Conservation (phyloP, 2,888 invertebrate species). For the Nebria salina region DNA sequence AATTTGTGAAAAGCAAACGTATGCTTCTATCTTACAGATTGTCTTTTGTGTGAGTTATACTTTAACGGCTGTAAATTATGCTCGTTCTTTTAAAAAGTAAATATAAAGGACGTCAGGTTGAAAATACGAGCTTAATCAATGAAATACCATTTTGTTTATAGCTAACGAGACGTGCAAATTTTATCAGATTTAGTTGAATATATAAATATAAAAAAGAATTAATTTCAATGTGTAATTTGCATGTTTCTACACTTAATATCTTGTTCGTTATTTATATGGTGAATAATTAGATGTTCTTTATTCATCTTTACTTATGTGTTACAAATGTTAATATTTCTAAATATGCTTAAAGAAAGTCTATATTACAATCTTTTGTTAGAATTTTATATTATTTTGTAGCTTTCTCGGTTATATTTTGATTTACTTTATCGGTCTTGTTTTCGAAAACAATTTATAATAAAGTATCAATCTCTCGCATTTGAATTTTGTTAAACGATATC, state of each 20-base stretch:
- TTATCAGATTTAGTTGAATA: background rate
- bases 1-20: background rate
- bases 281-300: background rate
- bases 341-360: background rate
- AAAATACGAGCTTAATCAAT: background rate
- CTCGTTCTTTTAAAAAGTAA: background rate
- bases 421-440: background rate
- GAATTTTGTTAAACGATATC: background rate
- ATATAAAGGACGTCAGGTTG: background rate
- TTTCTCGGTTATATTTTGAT: background rate
- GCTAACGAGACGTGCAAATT: background rate
- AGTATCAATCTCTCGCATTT: background rate
- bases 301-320: background rate
- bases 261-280: background rate
- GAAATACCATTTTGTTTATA: background rate
- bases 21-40: background rate
- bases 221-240: background rate
- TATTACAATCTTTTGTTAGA: background rate
- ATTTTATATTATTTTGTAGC: background rate
- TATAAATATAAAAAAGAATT: background rate
- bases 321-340: background rate
- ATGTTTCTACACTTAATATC: background rate
- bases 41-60: background rate
- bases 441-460: background rate
- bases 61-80: constrained; percentile 1